phyloP scores from a whole-genome alignment of 2,113 vertebrate species.

The Pseudorectes ferrugineus region DNA sequence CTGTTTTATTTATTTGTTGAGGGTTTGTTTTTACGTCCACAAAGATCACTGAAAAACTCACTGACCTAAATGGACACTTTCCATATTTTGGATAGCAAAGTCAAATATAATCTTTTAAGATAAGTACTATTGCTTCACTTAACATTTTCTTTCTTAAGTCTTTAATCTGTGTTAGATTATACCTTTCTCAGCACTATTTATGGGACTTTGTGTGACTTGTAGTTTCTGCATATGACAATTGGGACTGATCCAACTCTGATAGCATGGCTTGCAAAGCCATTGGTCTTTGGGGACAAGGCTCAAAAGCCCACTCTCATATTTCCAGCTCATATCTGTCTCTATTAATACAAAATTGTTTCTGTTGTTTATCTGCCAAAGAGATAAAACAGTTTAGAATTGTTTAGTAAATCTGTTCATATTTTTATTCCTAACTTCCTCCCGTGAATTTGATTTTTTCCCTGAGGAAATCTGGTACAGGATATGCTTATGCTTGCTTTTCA shows the following conservation, averaged over 20 bases:
- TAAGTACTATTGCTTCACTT: neutral
- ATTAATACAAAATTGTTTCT: neutral
- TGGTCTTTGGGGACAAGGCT: neutral
- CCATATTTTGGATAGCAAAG: neutral
- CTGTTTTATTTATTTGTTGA: neutral
- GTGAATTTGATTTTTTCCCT: conserved; percentile 15
- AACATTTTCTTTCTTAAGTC: neutral
- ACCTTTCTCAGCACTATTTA: neutral
- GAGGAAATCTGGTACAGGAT: neutral
- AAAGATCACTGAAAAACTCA: neutral
- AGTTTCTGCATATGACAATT: neutral
- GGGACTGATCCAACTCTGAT: neutral
- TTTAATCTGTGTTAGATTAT: neutral
- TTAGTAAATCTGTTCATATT: neutral
- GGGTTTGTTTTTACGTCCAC: neutral
- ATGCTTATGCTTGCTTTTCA: conserved; percentile 4
- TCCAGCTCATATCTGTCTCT: neutral
- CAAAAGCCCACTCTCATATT: neutral
- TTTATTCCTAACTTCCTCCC: conserved; percentile 15
- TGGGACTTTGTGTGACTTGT: neutral
- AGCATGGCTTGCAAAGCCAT: neutral
- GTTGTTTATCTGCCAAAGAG: neutral
- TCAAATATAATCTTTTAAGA: neutral
- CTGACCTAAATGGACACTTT: neutral
- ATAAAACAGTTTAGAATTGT: neutral